Base-by-base conservation (phyloP, 2,888 invertebrate genomes). In the Epinotia ramella region DNA sequence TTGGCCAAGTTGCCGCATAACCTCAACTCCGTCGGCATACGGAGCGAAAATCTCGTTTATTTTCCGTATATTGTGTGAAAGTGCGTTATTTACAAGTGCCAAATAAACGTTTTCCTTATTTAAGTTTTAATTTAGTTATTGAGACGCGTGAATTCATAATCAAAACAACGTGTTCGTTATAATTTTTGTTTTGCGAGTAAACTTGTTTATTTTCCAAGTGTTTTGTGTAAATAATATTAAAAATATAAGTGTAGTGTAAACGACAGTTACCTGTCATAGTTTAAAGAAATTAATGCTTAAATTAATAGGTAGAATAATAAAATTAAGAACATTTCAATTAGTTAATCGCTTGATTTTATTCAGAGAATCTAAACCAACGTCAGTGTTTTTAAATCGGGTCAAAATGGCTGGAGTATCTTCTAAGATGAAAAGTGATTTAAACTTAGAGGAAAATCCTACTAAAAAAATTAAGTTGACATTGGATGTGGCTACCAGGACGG, bases 381-480 rank as follows among this genome's bases (percentile, higher is more conserved):
- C 77, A n/a, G 46, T 57, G 33, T 56, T 72, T 44, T 44, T 62
- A 76, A 81, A 80, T 56, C 11, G 73, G 46, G 60, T 80, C 16
- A 85, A 79, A 73, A 91, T 92, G 91, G 85, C 87, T 12, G 81
- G 79, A 71, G 83, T 84, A 12, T 73, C 80, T 66, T 75, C 79
- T 0, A 89, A 89, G 86, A 83, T 66, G 24, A 87, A 88, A 79
- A 82, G 83, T 78, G 86, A 88, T 33, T 80, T 81, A 3, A 80
- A 79, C 79, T 79, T 86, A 64, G 86, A 88, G 73, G 85, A 84
- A 74, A 78, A 80, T 67, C 89, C 91, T 0, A 81, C 82, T 0
- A 94, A 93, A 82, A 93, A 89, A 85, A 81, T 90, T 0, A 91
- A 89, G 83, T 46, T 89, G 49, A 78, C 77, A 4, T 79, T 73